Conservation (phyloP, 1,140 invertebrate genomes). For the Acyrthosiphon pisum region DNA sequence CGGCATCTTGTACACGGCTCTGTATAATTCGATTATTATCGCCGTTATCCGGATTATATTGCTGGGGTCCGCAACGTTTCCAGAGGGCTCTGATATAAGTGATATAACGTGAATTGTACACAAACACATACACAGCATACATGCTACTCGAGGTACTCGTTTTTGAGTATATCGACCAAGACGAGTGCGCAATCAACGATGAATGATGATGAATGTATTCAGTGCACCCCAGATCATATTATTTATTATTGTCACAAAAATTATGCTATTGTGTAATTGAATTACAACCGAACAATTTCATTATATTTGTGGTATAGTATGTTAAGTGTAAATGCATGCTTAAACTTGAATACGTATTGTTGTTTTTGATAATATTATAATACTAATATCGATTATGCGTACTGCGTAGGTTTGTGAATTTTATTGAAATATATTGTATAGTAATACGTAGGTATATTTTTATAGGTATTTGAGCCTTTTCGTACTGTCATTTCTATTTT, state of each 20-base stretch:
- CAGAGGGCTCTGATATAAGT: not conserved
- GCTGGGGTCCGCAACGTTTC: not conserved
- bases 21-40: conserved; percentile 42
- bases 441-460: not conserved
- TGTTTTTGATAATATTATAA: not conserved
- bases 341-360: too few species aligned
- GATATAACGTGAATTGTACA: not conserved
- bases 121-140: not conserved
- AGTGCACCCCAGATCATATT: not conserved
- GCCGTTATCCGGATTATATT: conserved; percentile 14
- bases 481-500: not conserved
- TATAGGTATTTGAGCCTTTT: not conserved
- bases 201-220: not conserved
- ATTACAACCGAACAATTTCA: not conserved
- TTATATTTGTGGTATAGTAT: not conserved
- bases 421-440: too few species aligned
- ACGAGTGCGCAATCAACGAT: not conserved
- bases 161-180: not conserved
- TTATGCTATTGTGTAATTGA: not conserved
- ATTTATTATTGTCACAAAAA: not conserved
- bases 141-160: not conserved
- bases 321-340: not conserved
- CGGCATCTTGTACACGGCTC: not conserved
- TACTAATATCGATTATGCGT: too few species aligned
- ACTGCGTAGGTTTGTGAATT: too few species aligned